These are phyloP conservation scores for Saturnia pavonia DNA, from an alignment of 2,888 invertebrate species.

Conservation along the genomic window DNA sequence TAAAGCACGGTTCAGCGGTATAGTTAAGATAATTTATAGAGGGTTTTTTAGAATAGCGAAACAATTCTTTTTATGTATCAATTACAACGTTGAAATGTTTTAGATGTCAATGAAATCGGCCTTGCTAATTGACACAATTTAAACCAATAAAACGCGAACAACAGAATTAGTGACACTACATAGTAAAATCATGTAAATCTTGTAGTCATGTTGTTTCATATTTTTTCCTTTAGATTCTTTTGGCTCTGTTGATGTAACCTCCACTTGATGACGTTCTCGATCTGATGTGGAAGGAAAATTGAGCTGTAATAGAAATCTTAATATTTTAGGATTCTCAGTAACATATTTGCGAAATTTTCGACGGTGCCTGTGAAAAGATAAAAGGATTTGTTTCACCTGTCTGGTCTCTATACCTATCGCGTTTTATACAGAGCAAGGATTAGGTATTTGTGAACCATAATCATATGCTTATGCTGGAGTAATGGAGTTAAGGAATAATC, in stretches of 20 bases:
- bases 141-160: neutral
- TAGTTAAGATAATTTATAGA: too few species aligned
- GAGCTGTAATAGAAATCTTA: too few species aligned
- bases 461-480: too few species aligned
- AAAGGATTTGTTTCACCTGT: neutral
- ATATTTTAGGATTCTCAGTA: too few species aligned
- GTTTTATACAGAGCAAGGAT: neutral
- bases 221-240: neutral
- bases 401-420: neutral
- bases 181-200: neutral
- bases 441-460: too few species aligned
- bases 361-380: too few species aligned
- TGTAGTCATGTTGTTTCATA: neutral
- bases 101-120: neutral
- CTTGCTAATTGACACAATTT: slow-evolving; percentile 11
- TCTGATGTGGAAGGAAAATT: neutral
- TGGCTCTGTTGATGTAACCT: neutral
- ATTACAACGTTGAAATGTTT: neutral
- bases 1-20: too few species aligned
- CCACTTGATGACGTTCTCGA: neutral
- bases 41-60: too few species aligned
- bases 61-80: neutral
- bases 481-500: too few species aligned
- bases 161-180: neutral
- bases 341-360: too few species aligned